These are phyloP conservation scores for Pipistrellus pygmaeus DNA, from an alignment of 2,797 vertebrate genomes.

Conservation along the genomic window DNA sequence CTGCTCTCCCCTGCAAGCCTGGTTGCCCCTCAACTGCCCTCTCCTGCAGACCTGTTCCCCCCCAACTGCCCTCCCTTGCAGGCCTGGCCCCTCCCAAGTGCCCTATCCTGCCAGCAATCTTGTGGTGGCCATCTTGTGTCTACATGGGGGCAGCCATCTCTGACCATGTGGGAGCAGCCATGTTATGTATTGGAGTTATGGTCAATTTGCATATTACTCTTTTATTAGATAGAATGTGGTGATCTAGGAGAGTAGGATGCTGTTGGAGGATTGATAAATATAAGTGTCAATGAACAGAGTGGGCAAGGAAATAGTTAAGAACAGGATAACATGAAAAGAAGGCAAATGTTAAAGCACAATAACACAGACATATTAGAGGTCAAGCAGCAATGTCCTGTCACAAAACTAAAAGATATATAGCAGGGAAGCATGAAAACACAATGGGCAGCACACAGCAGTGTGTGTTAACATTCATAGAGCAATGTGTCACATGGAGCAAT, in stretches of 20 bases:
- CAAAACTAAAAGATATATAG: not conserved
- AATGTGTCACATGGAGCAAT: not conserved
- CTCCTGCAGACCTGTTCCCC: no score
- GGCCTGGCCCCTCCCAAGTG: no score
- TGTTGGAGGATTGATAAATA: not conserved
- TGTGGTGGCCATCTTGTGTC: no score
- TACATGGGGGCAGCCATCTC: no score
- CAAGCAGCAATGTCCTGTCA: not conserved
- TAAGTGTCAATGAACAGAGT: not conserved
- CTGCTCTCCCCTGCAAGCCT: no score
- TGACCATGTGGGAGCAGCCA: no score
- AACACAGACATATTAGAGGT: not conserved
- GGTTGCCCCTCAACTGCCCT: no score
- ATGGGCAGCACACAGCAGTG: not conserved
- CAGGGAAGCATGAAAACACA: not conserved
- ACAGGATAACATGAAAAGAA: not conserved
- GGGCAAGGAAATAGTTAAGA: not conserved
- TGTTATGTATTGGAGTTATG: no score
- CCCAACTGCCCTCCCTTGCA: no score
- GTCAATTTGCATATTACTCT: no score
- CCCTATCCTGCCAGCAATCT: no score
- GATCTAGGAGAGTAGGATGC: not conserved
- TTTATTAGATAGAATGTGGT: not conserved
- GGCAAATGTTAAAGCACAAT: not conserved
- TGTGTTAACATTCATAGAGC: not conserved